Base-by-base conservation (phyloP, 2,797 vertebrate genomes). In the Apodemus agrarius region DNA sequence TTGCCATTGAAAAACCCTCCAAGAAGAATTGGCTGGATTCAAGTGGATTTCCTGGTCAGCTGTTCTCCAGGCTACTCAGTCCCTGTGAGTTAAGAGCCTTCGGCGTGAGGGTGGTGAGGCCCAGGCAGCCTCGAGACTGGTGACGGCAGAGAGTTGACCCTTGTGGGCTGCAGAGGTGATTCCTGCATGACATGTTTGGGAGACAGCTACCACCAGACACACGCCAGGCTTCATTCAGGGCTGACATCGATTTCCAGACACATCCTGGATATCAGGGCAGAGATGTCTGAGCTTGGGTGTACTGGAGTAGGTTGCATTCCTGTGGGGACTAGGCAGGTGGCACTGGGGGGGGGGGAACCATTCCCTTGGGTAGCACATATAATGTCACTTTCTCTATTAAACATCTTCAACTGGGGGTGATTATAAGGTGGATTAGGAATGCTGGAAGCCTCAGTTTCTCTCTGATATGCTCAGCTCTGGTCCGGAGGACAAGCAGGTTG, bases 1-100 rank as follows among this genome's bases (percentile, higher is more conserved):
- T 61, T 49, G 84, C 91, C 87, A 52, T 4, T 90, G 97, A 96
- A 97, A 94, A 94, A 90, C 49, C 37, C 76, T 75, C 87, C 72
- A 90, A 40, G 84, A 83, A 93, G 85, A 95, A 95, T 34, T 3
- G 76, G 29, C 80, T 17, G 94, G 26, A 72, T 76, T 96, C 93
- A 78, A 93, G 95, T 57, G 67, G 57, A 22, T 88, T 82, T 95
- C 96, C 69, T 0, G 4, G 81, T 82, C 96, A 79, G 91, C 87
- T 72, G 93, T 86, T 54, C 91, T 34, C 3, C 65, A 6, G 59
- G 88, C 29, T 3, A 0, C 63, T 40, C 1, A 0, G 54, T 52
- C 0, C n/a, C 65, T 5, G 1, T 5, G 40, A 79, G 67, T 65
- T 22, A 75, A 90, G 88, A 92, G 75, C 79, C 26, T 74, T 22